phyloP scores from a whole-genome alignment of 2,797 vertebrate genomes.

The Gouania willdenowi region DNA sequence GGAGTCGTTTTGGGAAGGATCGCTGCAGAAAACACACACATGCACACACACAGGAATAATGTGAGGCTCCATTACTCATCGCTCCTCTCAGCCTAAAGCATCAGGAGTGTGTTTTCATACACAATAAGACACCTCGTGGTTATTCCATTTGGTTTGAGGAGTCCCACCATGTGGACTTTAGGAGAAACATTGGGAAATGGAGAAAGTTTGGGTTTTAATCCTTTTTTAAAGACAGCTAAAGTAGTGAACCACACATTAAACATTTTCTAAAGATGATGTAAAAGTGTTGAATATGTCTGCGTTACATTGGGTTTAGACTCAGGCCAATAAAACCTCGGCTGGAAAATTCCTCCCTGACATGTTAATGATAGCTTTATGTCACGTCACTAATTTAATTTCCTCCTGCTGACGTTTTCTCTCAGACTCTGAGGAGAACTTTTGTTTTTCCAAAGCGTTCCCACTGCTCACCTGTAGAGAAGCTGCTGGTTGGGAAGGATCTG shows the following conservation, averaged over 20 bases:
- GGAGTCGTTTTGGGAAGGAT: constrained; percentile 90
- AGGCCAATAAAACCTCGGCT: constrained; percentile 46
- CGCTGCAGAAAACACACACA: constrained; percentile 69
- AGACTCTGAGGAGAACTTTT: not conserved
- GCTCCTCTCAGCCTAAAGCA: no score
- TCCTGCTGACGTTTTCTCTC: constrained; percentile 58
- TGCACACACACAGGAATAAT: constrained; percentile 26
- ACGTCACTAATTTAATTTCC: constrained; percentile 67
- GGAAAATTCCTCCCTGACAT: constrained; percentile 67
- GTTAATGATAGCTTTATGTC: constrained; percentile 64
- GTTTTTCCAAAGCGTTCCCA: not conserved
- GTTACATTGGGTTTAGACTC: constrained; percentile 33
- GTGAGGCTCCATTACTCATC: no score
- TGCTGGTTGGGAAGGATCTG: constrained; percentile 96
- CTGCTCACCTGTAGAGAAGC: constrained; percentile 87
- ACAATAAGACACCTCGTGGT: no score
- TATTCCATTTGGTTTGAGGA: constrained; percentile 63
- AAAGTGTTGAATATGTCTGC: constrained; percentile 16
- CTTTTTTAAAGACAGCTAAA: no score
- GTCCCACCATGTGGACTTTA: constrained; percentile 39
- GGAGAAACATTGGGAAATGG: constrained; percentile 30
- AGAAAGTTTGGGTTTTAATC: no score
- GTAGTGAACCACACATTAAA: no score
- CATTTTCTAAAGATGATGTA: no score
- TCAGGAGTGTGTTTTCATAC: no score